Evolutionary conservation across 2,113 vertebrate genomes (phyloP).

Genomic region (Hydropotes inermis): DNA sequence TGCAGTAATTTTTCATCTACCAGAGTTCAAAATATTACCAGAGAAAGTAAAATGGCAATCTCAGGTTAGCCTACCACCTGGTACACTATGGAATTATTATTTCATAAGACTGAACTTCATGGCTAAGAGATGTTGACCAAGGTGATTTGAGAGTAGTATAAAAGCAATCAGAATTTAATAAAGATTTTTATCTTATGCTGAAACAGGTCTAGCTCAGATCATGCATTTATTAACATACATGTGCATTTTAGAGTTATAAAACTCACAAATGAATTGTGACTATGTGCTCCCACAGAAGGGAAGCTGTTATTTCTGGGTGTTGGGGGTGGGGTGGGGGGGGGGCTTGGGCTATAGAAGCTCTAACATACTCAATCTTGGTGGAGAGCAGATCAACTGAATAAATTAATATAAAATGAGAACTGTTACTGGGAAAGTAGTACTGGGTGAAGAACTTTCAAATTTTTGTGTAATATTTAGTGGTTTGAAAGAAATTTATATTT

Average conservation of each 20-base stretch:
- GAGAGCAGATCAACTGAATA: no score
- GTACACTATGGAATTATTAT: background rate
- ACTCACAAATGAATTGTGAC: background rate
- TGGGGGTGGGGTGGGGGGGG: background rate
- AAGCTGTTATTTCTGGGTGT: background rate
- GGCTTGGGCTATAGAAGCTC: background rate
- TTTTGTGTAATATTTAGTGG: background rate
- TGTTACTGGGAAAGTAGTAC: background rate
- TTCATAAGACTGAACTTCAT: background rate
- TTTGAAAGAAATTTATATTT: background rate
- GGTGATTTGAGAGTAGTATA: background rate
- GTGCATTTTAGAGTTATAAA: background rate
- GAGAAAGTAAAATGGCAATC: background rate
- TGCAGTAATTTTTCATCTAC: background rate
- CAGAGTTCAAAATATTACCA: background rate
- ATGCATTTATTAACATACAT: background rate
- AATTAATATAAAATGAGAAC: background rate
- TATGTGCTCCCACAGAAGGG: no score
- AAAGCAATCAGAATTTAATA: background rate
- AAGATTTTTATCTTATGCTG: background rate
- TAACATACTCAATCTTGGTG: background rate
- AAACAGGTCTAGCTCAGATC: background rate
- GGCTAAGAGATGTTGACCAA: background rate
- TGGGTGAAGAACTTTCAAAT: background rate
- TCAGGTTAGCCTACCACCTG: background rate